Evolutionary conservation across 2,113 vertebrate genomes (phyloP), one percentile per base, ranked within the genome.

Genomic region (Caloenas nicobarica): DNA sequence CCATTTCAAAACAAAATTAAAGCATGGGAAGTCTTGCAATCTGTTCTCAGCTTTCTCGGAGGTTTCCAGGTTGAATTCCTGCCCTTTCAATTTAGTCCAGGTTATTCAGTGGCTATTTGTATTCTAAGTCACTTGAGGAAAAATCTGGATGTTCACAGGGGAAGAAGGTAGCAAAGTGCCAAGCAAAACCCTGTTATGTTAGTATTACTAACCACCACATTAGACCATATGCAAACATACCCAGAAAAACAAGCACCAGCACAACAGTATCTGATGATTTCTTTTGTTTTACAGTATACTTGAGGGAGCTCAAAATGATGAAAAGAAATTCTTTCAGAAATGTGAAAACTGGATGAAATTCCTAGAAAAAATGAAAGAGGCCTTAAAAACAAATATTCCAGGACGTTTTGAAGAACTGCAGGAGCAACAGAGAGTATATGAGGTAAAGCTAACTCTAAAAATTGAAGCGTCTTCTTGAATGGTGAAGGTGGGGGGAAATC

Each of bases 301-400:
- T 83, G 99, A 99, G 95, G 97, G 94, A 23, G 86, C 89, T 51
- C 89, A 95, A 64, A 89, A 98, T 38, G 98, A 97, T 91, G 97
- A 93, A 64, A 98, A 98, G 89, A 98, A 81, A 53, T 99, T 99
- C 81, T 96, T 99, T 96, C 95, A 97, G 92, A 98, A 98, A 95
- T 99, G 98, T 97, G 98, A 99, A 93, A 98, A 97, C 81, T 99
- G 99, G 99, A 98, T 98, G 94, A 96, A 84, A 6, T 99, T 99
- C 95, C 97, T 99, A 70, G 98, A 99, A 97, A 98, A 97, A 96
- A 98, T 98, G 97, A 98, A 98, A 95, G 98, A 99, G 71, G 78
- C 58, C 5, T 96, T 99, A 78, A 97, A 97, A 14, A 96, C 95
- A 58, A 97, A 98, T 21, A 86, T 98, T 24, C 96, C 98, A 3